Evolutionary conservation across 2,113 vertebrate species (phyloP).

Genomic region (Pteronura brasiliensis): DNA sequence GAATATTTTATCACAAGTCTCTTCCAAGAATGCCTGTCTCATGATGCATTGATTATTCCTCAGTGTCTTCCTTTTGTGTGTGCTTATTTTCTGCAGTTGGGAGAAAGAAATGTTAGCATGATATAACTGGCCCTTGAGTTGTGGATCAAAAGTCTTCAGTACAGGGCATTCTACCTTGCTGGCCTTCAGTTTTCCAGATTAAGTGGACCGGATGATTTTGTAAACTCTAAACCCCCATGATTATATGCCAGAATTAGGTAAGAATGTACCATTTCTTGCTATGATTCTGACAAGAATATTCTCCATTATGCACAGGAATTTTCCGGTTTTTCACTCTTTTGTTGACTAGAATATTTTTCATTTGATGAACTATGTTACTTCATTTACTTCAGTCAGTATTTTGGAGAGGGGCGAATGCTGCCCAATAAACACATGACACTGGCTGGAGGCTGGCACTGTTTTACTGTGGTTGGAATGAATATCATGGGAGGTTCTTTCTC

Average conservation of each 20-base stretch:
- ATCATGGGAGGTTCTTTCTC: conserved; percentile 56
- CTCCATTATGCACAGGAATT: conserved; percentile 65
- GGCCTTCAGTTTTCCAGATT: neutral
- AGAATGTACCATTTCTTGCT: conserved; percentile 71
- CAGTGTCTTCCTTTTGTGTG: conserved; percentile 24
- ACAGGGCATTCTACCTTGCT: neutral
- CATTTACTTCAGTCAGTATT: neutral
- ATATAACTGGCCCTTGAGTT: neutral
- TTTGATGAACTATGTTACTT: conserved; percentile 72
- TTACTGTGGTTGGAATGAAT: conserved; percentile 60
- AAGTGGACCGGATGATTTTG: neutral
- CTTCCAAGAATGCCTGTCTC: conserved; percentile 50
- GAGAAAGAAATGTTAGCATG: conserved; percentile 23
- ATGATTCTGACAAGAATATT: conserved; percentile 67
- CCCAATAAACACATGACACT: conserved; percentile 40
- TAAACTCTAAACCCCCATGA: neutral
- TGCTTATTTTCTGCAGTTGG: conserved; percentile 55
- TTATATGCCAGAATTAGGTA: conserved; percentile 70
- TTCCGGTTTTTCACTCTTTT: conserved; percentile 63
- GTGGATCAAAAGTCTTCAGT: neutral
- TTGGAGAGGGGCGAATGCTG: neutral
- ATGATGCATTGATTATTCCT: conserved; percentile 49
- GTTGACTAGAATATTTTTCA: conserved; percentile 68
- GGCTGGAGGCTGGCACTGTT: conserved; percentile 66
- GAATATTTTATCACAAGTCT: conserved; percentile 74